These are phyloP conservation scores for Calonectris borealis DNA, from an alignment of 2,113 vertebrate species.

Conservation along the genomic window DNA sequence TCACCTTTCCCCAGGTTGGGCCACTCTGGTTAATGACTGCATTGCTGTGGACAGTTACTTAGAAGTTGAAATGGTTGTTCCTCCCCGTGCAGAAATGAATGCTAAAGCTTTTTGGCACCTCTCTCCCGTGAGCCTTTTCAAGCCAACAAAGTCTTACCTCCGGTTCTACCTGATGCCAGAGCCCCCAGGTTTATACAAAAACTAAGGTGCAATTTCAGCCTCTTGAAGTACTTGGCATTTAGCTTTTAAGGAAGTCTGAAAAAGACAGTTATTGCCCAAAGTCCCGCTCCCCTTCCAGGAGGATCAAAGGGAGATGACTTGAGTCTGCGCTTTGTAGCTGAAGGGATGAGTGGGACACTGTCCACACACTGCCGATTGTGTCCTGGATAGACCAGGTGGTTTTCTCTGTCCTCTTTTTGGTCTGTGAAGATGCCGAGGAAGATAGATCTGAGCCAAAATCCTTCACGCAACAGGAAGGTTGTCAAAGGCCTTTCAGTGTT, in stretches of 20 bases:
- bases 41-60: not conserved
- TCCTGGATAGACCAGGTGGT: not conserved
- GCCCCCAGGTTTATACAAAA: not conserved
- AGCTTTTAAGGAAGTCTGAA: constrained; percentile 5
- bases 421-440: not conserved
- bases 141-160: not conserved
- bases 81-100: not conserved
- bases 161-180: not conserved
- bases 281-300: not conserved
- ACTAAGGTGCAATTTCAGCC: not conserved
- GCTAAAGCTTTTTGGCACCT: not conserved
- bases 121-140: not conserved
- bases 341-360: not conserved
- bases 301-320: not conserved
- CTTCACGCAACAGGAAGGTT: fast-evolving
- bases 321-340: not conserved
- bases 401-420: not conserved
- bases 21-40: not conserved
- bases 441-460: not conserved
- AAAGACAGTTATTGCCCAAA: not conserved
- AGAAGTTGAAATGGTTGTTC: not conserved
- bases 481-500: not conserved
- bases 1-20: not conserved
- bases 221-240: constrained; percentile 5
- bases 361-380: fast-evolving